Base-by-base conservation (phyloP, 1,140 invertebrate species). In the Propsilocerus akamusi region DNA sequence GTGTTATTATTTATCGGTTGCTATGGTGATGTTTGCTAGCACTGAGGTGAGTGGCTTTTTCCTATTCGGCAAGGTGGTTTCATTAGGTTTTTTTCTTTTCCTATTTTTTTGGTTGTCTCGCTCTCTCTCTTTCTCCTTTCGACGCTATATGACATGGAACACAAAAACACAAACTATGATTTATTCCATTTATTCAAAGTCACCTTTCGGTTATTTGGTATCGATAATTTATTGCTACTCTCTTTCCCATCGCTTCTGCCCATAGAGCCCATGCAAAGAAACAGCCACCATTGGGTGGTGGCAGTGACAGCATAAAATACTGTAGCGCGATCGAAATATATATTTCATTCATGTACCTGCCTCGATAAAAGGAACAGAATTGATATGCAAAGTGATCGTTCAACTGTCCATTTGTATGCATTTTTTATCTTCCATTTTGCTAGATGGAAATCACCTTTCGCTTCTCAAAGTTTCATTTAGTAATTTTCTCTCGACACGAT, bases 1-100 rank as follows among this genome's bases (percentile, higher is more conserved):
- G 34, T 41, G 34, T 41, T 41, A 20, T 41, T 41, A 41, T 41
- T 41, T 41, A 41, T 41, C 34, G 22, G 34, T 41, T 41, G 34
- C 34, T 41, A 41, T 41, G 34, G 22, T 20, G 34, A 41, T 41
- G 34, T n/a, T n/a, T n/a, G n/a, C n/a, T n/a, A n/a, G n/a, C n/a
- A n/a, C n/a, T n/a, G n/a, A n/a, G n/a, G n/a, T n/a, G n/a, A n/a
- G n/a, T n/a, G n/a, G n/a, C n/a, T n/a, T n/a, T n/a, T n/a, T n/a
- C n/a, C n/a, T n/a, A n/a, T n/a, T n/a, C n/a, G n/a, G n/a, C n/a
- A n/a, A n/a, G n/a, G n/a, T n/a, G n/a, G n/a, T n/a, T n/a, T n/a
- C n/a, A n/a, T n/a, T n/a, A n/a, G n/a, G n/a, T n/a, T n/a, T n/a
- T n/a, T n/a, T n/a, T n/a, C n/a, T n/a, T n/a, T n/a, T n/a, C n/a